Percentiles rank a stretch among this genome's conserved stretches.
Conservation (phyloP, 1,140 invertebrate species). For the Drosophila pruinosa region DNA sequence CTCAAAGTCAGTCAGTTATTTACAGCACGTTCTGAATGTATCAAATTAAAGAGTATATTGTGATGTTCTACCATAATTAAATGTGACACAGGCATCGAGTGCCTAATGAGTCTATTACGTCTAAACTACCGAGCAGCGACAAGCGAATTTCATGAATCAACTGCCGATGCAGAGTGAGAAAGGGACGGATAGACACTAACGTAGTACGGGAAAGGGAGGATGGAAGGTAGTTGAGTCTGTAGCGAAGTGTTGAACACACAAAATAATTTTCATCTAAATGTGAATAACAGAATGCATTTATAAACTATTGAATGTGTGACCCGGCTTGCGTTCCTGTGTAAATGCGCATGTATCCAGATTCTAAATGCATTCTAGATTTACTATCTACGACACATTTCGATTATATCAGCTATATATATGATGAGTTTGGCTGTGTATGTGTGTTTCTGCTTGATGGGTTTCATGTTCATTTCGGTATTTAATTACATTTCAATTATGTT, state of each 20-base stretch:
- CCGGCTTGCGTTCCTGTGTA: background rate
- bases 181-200: background rate
- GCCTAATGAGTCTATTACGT: slow-evolving; percentile 61
- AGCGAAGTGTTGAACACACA: slow-evolving; percentile 61
- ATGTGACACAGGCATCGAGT: slow-evolving; percentile 52
- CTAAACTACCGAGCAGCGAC: slow-evolving; percentile 53
- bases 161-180: background rate
- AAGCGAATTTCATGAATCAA: slow-evolving; percentile 37
- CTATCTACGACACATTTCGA: slow-evolving; percentile 73
- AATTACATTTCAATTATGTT: slow-evolving; percentile 80
- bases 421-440: slow-evolving; percentile 2
- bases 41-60: slow-evolving; percentile 18
- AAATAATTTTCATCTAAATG: slow-evolving; percentile 63
- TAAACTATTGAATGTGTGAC: background rate
- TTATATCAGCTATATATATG: slow-evolving; percentile 46
- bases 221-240: slow-evolving; percentile 10
- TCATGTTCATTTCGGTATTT: slow-evolving; percentile 71
- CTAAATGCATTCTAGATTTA: slow-evolving; percentile 76
- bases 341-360: too few species aligned
- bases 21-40: slow-evolving; percentile 3
- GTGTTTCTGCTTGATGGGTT: slow-evolving; percentile 41
- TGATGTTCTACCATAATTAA: slow-evolving; percentile 45
- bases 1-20: slow-evolving; percentile 45
- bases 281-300: slow-evolving; percentile 2
- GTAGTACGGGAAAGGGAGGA: background rate